Conservation (phyloP, 2,888 invertebrate genomes). For the Athalia rosae region DNA sequence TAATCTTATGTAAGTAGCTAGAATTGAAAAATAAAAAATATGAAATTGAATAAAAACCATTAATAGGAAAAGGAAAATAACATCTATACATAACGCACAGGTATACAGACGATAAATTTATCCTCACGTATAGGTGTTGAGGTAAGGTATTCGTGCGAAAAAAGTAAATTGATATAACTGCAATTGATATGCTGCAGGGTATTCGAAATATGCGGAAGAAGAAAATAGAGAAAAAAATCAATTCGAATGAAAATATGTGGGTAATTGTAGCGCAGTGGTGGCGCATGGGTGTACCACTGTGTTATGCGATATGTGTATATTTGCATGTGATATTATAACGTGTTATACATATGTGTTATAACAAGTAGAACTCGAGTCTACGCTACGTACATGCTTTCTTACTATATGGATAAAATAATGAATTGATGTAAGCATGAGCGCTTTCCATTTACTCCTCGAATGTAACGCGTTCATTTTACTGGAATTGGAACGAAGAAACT, state of each 20-base stretch:
- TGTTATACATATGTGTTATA: too few relatives aligned
- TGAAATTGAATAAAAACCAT: background rate
- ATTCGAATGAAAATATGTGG: background rate
- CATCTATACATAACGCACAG: too few relatives aligned
- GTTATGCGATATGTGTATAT: too few relatives aligned
- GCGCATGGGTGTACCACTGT: too few relatives aligned
- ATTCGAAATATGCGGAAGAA: too few relatives aligned
- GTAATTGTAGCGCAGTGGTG: background rate
- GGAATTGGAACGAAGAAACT: constrained; percentile 41
- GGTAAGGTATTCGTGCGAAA: too few relatives aligned
- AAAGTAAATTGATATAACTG: too few relatives aligned
- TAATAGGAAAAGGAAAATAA: background rate
- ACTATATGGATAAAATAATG: constrained; percentile 39
- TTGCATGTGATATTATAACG: too few relatives aligned
- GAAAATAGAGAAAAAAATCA: too few relatives aligned
- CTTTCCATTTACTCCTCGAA: constrained; percentile 24
- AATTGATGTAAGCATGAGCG: constrained; percentile 21
- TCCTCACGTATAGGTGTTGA: too few relatives aligned
- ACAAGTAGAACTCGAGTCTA: background rate
- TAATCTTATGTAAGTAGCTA: constrained; percentile 61
- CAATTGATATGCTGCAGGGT: too few relatives aligned
- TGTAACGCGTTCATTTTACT: constrained; percentile 31
- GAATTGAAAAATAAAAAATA: constrained; percentile 47
- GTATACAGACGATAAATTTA: too few relatives aligned
- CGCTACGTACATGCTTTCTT: constrained; percentile 35